phyloP scores from a whole-genome alignment of 2,888 invertebrate genomes.

The Disparrhopalites patrizii region DNA sequence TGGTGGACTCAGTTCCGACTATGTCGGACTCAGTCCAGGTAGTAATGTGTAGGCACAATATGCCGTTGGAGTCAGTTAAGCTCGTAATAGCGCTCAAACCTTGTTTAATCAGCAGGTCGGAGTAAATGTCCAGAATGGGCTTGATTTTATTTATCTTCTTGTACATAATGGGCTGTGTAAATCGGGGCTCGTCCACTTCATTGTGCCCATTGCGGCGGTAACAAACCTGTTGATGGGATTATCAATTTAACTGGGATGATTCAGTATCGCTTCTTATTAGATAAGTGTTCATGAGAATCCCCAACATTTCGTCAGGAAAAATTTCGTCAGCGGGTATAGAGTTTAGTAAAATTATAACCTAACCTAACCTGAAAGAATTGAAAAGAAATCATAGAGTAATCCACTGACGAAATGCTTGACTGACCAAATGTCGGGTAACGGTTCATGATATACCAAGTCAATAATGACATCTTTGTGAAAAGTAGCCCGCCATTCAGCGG shows the following conservation, averaged over 20 bases:
- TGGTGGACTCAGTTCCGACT: too few relatives aligned
- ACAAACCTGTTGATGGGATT: conserved; percentile 55
- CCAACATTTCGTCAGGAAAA: too few relatives aligned
- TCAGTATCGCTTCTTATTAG: too few relatives aligned
- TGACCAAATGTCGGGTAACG: too few relatives aligned
- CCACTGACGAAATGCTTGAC: too few relatives aligned
- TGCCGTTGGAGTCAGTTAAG: too few relatives aligned
- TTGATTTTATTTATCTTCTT: conserved; percentile 77
- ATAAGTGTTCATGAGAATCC: too few relatives aligned
- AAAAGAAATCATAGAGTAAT: too few relatives aligned
- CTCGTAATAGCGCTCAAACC: conserved; percentile 49
- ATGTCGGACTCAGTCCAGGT: not conserved
- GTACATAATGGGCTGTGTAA: conserved; percentile 97
- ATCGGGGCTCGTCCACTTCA: conserved; percentile 96
- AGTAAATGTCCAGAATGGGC: conserved; percentile 77
- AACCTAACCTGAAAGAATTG: too few relatives aligned
- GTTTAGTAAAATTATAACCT: too few relatives aligned
- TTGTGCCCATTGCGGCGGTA: conserved; percentile 94
- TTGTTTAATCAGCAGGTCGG: conserved; percentile 72
- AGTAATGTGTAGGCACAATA: not conserved
- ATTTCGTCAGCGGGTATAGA: too few relatives aligned
- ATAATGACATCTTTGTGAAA: conserved; percentile 93
- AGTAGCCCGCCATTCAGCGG: conserved; percentile 85
- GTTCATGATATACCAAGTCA: conserved; percentile 69
- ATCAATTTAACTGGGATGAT: not conserved